Evolutionary conservation across 2,888 invertebrate genomes (phyloP), one percentile per base, ranked within the genome.

Genomic region (Dynastes tityus): DNA sequence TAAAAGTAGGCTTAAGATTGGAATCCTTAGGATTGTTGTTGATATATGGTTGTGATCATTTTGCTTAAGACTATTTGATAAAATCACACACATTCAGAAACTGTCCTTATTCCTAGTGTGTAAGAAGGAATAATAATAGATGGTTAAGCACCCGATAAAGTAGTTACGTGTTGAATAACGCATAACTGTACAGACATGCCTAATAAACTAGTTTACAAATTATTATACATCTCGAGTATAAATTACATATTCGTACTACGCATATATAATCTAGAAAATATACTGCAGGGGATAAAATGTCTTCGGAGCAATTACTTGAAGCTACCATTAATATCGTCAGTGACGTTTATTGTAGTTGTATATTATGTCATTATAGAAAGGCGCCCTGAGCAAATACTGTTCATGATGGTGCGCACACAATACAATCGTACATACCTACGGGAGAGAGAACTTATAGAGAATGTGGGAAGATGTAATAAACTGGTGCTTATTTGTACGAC

Each of bases 291-390:
- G n/a, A 63, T 49, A 74, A 74, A 74, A 61, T 40, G n/a, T 74
- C 73, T 74, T 74, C 61, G 45, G 61, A 22, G 27, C 73, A 74
- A 74, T 74, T 74, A 61, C 58, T 55, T 22, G 16, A 40, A 73
- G 58, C 22, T 58, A 58, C 45, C 61, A 74, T 74, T 63, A 74
- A 74, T 74, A 73, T 49, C 27, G 3, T 27, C 29, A 40, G 73
- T 61, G 73, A 63, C 73, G 32, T 74, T 74, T 74, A 74, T 74
- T 49, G 49, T 74, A 45, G 61, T 74, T 45, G 16, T 58, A 73
- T 74, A 74, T 74, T 74, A 63, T 61, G 49, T 45, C 61, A 74
- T 74, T 74, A 74, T 74, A 45, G 45, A n/a, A 61, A 61, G 73
- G 73, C 73, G 61, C 73, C 29, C 16, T 45, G 61, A 49, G 40